A percentile compares a stretch with the other conserved stretches of the same genome.
Evolutionary conservation across 64 coral and sea anemone species (phyloP).

Genomic region (Actinia equina): DNA sequence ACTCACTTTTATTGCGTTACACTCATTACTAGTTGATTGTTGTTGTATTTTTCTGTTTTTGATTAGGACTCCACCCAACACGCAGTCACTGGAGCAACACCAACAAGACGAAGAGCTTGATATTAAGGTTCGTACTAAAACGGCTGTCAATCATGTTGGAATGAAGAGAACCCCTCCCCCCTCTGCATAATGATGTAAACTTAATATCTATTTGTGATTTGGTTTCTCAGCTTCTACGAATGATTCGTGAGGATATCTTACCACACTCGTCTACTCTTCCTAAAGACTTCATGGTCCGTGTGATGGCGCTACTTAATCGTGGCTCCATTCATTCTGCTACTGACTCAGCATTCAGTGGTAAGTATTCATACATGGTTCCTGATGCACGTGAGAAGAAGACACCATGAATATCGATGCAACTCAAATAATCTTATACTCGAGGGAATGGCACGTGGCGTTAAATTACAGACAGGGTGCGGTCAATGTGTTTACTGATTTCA

Average conservation of each 20-base stretch:
- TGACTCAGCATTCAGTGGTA: slow-evolving; percentile 92
- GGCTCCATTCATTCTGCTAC: slow-evolving; percentile 97
- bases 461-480: no score
- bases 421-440: no score
- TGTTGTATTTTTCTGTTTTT: neutral
- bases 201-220: neutral
- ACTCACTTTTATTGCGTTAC: no score
- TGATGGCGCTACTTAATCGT: slow-evolving; percentile 92
- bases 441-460: no score
- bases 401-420: no score
- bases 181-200: neutral
- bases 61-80: slow-evolving; percentile 78
- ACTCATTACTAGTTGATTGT: no score
- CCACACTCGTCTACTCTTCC: slow-evolving; percentile 83
- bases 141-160: neutral
- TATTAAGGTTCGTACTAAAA: slow-evolving; percentile 54
- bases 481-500: no score
- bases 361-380: neutral
- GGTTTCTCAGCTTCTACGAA: slow-evolving; percentile 59
- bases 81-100: slow-evolving; percentile 90
- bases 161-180: no score
- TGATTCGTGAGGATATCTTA: slow-evolving; percentile 92
- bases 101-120: slow-evolving; percentile 85
- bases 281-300: slow-evolving; percentile 88
- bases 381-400: no score